Evolutionary conservation across 2,888 invertebrate species (phyloP).

Genomic region (Fragum whitleyi): DNA sequence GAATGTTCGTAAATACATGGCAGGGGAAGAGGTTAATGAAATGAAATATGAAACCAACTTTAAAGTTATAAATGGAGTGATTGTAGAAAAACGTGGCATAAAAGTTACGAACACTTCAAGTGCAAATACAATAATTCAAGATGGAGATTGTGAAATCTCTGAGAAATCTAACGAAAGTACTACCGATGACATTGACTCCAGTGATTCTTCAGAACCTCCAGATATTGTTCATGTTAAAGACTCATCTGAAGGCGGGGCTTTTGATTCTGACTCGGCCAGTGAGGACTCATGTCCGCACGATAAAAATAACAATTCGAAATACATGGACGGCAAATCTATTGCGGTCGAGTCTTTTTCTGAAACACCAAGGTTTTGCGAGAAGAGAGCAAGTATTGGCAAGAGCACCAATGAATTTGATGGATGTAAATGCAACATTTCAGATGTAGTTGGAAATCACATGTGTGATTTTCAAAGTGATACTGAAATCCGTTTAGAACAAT

Average conservation of each 20-base stretch:
- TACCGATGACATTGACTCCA: neutral
- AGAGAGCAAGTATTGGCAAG: no score
- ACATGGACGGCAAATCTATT: no score
- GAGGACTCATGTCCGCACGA: neutral
- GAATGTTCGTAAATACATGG: slow-evolving; percentile 50
- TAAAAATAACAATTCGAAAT: neutral
- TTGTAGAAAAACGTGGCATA: slow-evolving; percentile 1
- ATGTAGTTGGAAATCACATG: neutral
- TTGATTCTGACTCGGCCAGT: neutral
- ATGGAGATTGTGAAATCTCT: neutral
- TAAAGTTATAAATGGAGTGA: slow-evolving; percentile 23
- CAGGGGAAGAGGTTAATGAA: slow-evolving; percentile 42
- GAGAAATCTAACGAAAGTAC: neutral
- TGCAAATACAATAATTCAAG: neutral
- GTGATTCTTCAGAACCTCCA: neutral
- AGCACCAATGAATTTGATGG: no score
- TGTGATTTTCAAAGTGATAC: neutral
- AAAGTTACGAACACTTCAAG: neutral
- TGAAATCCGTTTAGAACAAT: neutral
- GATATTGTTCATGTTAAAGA: no score
- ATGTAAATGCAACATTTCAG: neutral
- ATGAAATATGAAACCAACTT: slow-evolving; percentile 28
- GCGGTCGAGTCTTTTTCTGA: no score
- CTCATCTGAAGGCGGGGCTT: no score
- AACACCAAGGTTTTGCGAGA: no score